Conservation (phyloP, 2,888 invertebrate species). For the Entomobrya multifasciata region DNA sequence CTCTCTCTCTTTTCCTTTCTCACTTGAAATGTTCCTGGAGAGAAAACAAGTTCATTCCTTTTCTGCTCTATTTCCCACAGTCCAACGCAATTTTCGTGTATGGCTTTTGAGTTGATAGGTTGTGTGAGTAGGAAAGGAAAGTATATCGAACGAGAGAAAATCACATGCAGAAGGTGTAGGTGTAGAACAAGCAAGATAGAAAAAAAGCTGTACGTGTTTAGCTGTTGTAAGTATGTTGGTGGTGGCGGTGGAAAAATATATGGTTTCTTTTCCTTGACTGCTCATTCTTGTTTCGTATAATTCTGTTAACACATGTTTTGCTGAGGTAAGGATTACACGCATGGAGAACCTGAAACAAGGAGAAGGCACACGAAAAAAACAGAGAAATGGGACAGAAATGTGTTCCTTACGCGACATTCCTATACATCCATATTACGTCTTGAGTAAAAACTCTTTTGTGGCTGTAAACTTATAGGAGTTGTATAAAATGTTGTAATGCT, state of each 20-base stretch:
- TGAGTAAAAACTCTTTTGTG: slow-evolving; percentile 9
- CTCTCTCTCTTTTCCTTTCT: slow-evolving; percentile 20
- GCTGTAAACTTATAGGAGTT: background rate
- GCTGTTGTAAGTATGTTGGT: background rate
- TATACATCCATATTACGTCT: slow-evolving; percentile 15
- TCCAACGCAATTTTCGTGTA: slow-evolving; percentile 55
- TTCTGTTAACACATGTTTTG: slow-evolving; percentile 62
- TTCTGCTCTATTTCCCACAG: slow-evolving; percentile 69
- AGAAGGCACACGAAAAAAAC: slow-evolving; percentile 37
- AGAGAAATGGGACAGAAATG: slow-evolving; percentile 47
- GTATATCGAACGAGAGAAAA: background rate
- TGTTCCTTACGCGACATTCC: slow-evolving; percentile 31
- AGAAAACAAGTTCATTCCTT: slow-evolving; percentile 70
- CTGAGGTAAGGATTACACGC: slow-evolving; percentile 59
- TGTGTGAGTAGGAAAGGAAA: background rate
- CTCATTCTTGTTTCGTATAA: slow-evolving; percentile 37
- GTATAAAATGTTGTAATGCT: background rate
- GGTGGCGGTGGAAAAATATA: background rate
- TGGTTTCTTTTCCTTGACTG: slow-evolving; percentile 1
- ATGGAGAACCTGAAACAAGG: slow-evolving; percentile 46
- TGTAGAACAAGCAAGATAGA: background rate
- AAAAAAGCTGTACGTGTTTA: background rate
- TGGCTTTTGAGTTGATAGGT: slow-evolving; percentile 39
- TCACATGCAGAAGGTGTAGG: background rate
- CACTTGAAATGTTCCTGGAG: slow-evolving; percentile 53